Conservation (phyloP, 2,113 vertebrate genomes). For the Raphicerus campestris region DNA sequence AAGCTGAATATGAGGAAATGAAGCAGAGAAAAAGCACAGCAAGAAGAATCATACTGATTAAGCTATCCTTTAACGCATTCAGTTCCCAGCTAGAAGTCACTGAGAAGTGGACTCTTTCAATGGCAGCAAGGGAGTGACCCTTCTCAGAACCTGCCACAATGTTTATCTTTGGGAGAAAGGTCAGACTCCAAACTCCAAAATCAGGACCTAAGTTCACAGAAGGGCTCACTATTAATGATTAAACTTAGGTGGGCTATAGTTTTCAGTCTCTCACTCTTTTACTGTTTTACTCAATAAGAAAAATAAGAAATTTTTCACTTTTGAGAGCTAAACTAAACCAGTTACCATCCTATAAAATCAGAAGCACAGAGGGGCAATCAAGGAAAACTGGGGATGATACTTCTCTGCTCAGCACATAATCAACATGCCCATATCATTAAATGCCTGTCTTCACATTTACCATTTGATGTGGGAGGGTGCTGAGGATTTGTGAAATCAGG, state of each 20-base stretch:
- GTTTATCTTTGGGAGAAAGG: conserved; percentile 92
- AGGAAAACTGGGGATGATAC: not conserved
- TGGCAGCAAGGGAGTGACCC: conserved; percentile 61
- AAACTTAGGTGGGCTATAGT: conserved; percentile 79
- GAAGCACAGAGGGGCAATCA: not conserved
- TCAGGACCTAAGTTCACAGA: conserved; percentile 91
- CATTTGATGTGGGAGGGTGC: not conserved
- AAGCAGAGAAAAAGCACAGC: conserved; percentile 87
- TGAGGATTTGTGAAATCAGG: not conserved
- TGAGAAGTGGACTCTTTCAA: conserved; percentile 65
- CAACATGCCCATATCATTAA: not conserved
- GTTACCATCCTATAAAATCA: not conserved
- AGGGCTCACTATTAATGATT: conserved; percentile 91
- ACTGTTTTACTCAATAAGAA: not conserved
- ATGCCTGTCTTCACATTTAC: not conserved
- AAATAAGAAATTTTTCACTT: conserved; percentile 63
- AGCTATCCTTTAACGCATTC: not conserved
- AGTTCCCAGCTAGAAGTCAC: conserved; percentile 18
- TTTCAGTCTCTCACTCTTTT: conserved; percentile 55
- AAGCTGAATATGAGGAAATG: conserved; percentile 84
- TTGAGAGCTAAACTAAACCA: conserved; percentile 25
- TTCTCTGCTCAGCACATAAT: not conserved
- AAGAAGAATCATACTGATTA: conserved; percentile 81
- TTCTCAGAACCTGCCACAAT: conserved; percentile 63
- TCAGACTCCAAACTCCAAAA: conserved; percentile 99